Evolutionary conservation across 2,888 invertebrate species (phyloP), one percentile per base, ranked within the genome.

Genomic region (Tyria jacobaeae): DNA sequence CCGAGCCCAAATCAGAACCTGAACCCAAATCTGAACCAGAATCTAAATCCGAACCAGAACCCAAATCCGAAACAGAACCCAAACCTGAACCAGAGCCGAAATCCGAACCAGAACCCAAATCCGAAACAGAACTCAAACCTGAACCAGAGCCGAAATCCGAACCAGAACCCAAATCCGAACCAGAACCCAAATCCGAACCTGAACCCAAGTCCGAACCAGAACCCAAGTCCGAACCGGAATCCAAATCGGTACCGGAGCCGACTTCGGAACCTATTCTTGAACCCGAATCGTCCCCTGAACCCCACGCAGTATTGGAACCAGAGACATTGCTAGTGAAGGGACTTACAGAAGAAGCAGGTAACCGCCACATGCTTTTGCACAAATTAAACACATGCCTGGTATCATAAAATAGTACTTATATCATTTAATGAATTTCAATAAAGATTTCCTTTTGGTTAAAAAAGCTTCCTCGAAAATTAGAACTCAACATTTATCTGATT

Each of bases 281-380:
- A 79, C 90, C 94, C 0, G 87, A 88, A 71, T 89, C 94, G 0
- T 57, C 64, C 15, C 70, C 84, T 53, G 91, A 94, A 83, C 90
- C 94, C 3, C 90, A 89, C 73, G 80, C 89, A 24, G 81, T 88
- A 70, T 89, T 89, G 56, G 90, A 94, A 70, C 93, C 95, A 1
- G 91, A 89, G 85, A 89, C 82, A 81, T 90, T 94, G 84, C 89
- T 92, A 86, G 94, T 94, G 82, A 94, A 92, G 83, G 94, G 94
- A 88, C 90, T 94, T 75, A 89, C 75, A 78, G 92, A 93, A 82
- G 91, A 93, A 75, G 83, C 89, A 93, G 94, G 94, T 94, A 92
- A 93, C 78, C 88, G 91, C 89, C 88, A 80, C 67, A 66, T 57
- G 89, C 90, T 91, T 55, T 91, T 70, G 90, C 89, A 85, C 83